Percentiles rank a stretch among this genome's conserved stretches.
These are phyloP conservation scores for Arenicola marina DNA, from an alignment of 2,888 invertebrate species.

Conservation along the genomic window DNA sequence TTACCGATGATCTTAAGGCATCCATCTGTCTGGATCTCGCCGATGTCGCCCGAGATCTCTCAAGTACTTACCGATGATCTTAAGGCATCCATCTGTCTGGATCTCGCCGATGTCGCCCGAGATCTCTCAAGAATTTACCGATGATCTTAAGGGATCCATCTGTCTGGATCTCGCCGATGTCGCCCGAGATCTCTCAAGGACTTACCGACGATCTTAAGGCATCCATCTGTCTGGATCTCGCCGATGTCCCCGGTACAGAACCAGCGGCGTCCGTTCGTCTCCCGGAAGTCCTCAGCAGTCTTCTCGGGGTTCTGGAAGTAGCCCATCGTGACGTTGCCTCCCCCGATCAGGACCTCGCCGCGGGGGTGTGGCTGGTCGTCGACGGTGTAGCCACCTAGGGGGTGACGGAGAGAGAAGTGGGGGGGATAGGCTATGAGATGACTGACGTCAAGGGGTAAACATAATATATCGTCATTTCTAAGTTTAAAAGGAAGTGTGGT, in stretches of 20 bases:
- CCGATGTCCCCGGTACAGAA: constrained; percentile 97
- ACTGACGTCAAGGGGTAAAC: background rate
- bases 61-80: too few species aligned
- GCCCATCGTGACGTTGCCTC: constrained; percentile 88
- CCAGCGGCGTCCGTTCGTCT: constrained; percentile 69
- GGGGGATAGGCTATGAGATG: background rate
- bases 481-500: background rate
- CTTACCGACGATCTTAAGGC: constrained; percentile 91
- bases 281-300: constrained; percentile 82
- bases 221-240: constrained; percentile 90
- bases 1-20: too few species aligned
- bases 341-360: constrained; percentile 84
- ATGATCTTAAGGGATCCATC: too few species aligned
- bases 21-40: too few species aligned
- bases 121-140: too few species aligned
- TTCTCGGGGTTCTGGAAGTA: constrained; percentile 91
- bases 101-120: too few species aligned
- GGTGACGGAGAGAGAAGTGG: background rate
- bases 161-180: too few species aligned
- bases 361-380: constrained; percentile 84
- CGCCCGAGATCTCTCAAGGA: too few species aligned
- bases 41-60: too few species aligned
- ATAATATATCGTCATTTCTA: background rate
- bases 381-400: constrained; percentile 76
- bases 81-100: too few species aligned